Base-by-base conservation (phyloP, 2,888 invertebrate genomes). In the Gortyna flavago region DNA sequence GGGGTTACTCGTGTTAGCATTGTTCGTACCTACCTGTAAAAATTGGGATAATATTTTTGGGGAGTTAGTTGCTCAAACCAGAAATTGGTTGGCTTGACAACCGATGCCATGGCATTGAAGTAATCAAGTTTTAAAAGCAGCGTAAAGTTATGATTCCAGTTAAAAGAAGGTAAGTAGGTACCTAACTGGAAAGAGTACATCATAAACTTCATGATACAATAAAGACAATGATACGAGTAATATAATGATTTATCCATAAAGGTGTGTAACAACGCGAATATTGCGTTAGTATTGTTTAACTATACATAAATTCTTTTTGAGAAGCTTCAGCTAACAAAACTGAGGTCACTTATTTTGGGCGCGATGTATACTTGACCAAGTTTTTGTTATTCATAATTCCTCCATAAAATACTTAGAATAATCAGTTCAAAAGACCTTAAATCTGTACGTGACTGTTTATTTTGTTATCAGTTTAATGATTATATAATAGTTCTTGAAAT, bases 281-380 rank as follows among this genome's bases (percentile, higher is more conserved):
- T 75, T 80, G 87, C 83, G 77, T 78, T 84, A 79, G 83, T 85
- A 86, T 83, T 87, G 84, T 86, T 89, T 76, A 85, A 87, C 85
- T 84, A 86, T 78, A 81, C 85, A 87, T 81, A 80, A 68, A 85
- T 85, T 81, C 48, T 84, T 87, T 85, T 86, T 85, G 72, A 81
- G 81, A 86, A 81, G 79, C 82, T 85, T 90, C 79, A 87, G 75
- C 77, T 81, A 83, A 83, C 86, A 85, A 73, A 86, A 85, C 83
- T 83, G 85, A 88, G 88, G 90, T 90, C 87, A 88, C 82, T 86
- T 86, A 84, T 89, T 86, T 88, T 85, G 85, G 87, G 85, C 86
- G n/a, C 90, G 79, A 86, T 85, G 88, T 84, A 90, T 89, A 90
- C 89, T 90, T 88, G 87, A 90, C 90, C 89, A 90, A 90, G 88